A percentile compares a stretch with the other conserved stretches of the same genome.
Evolutionary conservation across 1,140 invertebrate genomes (phyloP).

Genomic region (Aphidius ervi): DNA sequence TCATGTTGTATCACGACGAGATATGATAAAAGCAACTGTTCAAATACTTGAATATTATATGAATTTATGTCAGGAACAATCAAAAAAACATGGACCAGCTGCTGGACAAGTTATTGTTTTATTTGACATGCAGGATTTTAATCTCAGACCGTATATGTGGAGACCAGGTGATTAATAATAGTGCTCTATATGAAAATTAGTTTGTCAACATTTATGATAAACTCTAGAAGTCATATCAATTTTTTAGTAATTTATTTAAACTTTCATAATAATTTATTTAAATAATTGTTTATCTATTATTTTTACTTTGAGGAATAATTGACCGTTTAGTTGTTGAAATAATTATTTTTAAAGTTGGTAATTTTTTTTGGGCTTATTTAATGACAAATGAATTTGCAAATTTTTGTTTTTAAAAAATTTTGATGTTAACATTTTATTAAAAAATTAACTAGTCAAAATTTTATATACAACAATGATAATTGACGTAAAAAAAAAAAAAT

Average conservation of each 20-base stretch:
- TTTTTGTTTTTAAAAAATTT: no score
- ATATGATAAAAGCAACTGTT: conserved; percentile 69
- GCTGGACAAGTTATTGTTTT: conserved; percentile 66
- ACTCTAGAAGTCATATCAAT: background rate
- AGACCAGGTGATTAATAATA: conserved; percentile 62
- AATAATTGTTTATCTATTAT: background rate
- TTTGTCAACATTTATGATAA: conserved; percentile 6
- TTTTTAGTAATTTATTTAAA: no score
- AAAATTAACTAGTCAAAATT: no score
- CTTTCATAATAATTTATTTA: no score
- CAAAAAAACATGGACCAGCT: conserved; percentile 58
- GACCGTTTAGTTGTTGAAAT: no score
- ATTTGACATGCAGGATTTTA: conserved; percentile 84
- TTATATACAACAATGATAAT: no score
- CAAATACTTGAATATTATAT: conserved; percentile 61
- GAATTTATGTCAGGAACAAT: conserved; percentile 58
- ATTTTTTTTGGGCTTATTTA: no score
- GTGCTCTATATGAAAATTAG: conserved; percentile 11
- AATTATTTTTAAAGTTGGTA: no score
- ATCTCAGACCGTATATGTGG: conserved; percentile 78
- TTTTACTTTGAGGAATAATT: background rate
- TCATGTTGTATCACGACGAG: conserved; percentile 68
- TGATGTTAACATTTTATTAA: no score
- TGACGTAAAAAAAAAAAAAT: no score
- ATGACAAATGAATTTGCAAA: no score